Conservation (phyloP, 2,113 vertebrate species). For the Neodontobutis hainanensis region DNA sequence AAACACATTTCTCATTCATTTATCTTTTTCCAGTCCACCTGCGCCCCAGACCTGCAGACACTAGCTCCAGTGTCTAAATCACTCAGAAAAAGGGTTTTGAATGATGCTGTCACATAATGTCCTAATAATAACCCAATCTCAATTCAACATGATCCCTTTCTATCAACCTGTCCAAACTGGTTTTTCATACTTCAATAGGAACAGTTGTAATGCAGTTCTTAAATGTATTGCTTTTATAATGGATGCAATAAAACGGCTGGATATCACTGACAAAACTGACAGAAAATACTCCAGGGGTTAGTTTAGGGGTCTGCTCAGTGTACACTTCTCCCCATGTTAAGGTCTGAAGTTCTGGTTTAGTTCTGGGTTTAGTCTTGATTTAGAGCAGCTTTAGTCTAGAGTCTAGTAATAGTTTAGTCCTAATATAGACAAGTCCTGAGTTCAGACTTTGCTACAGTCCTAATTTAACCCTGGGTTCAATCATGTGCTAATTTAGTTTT, state of each 20-base stretch:
- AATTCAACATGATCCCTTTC: not conserved
- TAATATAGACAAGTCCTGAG: not conserved
- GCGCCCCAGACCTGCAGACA: not conserved
- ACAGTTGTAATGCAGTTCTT: not conserved
- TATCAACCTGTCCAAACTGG: not conserved
- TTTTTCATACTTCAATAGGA: not conserved
- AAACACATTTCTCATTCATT: conserved; percentile 12
- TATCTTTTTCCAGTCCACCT: conserved; percentile 4
- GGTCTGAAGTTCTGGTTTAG: too few relatives aligned
- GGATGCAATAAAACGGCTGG: too few relatives aligned
- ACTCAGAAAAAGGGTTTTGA: not conserved
- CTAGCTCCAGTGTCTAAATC: not conserved
- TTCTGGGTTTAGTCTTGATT: too few relatives aligned
- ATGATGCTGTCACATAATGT: not conserved
- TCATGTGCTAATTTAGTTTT: not conserved
- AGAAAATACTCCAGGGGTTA: too few relatives aligned
- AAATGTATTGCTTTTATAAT: not conserved
- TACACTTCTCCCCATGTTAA: too few relatives aligned
- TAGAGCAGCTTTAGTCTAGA: not conserved
- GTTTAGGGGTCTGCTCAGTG: too few relatives aligned
- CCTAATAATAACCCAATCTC: not conserved
- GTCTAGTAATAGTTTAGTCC: not conserved
- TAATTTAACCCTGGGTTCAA: too few relatives aligned
- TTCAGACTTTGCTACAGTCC: too few relatives aligned
- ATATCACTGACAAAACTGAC: too few relatives aligned